Percentiles rank a stretch among this genome's conserved stretches.
phyloP scores from a whole-genome alignment of 2,113 vertebrate species.

The Stigmatopora argus region DNA sequence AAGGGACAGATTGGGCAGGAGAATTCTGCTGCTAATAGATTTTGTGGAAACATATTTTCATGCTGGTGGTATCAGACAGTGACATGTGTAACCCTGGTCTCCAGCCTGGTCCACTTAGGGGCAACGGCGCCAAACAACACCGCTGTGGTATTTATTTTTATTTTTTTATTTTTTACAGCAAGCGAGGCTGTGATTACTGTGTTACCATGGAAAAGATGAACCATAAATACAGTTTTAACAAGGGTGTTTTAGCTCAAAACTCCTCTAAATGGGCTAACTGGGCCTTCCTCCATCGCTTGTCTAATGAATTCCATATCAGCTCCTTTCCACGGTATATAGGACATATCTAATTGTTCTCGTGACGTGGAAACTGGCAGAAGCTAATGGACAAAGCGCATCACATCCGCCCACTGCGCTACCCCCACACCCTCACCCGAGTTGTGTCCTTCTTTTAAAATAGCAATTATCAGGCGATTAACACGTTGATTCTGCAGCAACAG shows the following conservation, averaged over 20 bases:
- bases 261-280: conserved; percentile 27
- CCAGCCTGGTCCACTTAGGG: conserved; percentile 82
- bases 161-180: conserved; percentile 59
- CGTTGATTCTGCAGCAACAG: conserved; percentile 63
- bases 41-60: conserved; percentile 73
- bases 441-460: conserved; percentile 61
- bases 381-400: conserved; percentile 24
- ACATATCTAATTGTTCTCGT: not conserved
- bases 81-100: conserved; percentile 81
- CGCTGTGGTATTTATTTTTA: conserved; percentile 71
- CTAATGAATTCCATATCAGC: conserved; percentile 18
- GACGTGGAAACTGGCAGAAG: conserved; percentile 7
- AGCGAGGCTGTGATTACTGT: conserved; percentile 65
- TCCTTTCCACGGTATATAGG: conserved; percentile 2
- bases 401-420: conserved; percentile 25
- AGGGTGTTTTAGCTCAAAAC: conserved; percentile 28
- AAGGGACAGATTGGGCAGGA: conserved; percentile 72
- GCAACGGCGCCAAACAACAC: conserved; percentile 79
- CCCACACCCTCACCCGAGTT: conserved; percentile 46
- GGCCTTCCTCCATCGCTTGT: conserved; percentile 12
- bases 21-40: conserved; percentile 25
- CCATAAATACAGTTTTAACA: conserved; percentile 40
- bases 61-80: conserved; percentile 78
- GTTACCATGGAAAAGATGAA: conserved; percentile 45
- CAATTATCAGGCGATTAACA: conserved; percentile 73